Evolutionary conservation across 2,797 vertebrate species (phyloP).

Genomic region (Lepilemur ruficaudatus): DNA sequence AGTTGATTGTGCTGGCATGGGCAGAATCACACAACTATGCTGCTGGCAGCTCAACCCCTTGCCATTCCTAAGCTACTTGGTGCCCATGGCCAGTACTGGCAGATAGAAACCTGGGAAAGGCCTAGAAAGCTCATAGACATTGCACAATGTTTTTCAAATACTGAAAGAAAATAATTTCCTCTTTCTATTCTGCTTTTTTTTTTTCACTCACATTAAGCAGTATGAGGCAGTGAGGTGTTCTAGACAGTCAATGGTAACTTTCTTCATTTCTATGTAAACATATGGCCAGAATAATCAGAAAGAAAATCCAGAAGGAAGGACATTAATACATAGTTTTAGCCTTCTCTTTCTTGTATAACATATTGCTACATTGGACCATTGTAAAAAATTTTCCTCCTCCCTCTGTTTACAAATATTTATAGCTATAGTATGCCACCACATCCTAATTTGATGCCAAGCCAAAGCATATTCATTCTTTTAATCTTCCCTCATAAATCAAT

Average conservation of each 20-base stretch:
- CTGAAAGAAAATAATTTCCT: not conserved
- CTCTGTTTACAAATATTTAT: constrained; percentile 70
- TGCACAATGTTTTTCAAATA: not conserved
- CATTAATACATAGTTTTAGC: not conserved
- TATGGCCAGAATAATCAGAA: not conserved
- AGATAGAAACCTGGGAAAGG: not conserved
- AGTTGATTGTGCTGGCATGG: not conserved
- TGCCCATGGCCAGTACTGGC: no score
- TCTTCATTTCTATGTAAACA: not conserved
- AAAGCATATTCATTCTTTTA: constrained; percentile 55
- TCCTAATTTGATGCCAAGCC: constrained; percentile 29
- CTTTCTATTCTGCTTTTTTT: not conserved
- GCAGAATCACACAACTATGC: not conserved
- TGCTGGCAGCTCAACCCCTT: not conserved
- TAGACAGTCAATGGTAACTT: not conserved
- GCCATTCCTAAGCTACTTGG: not conserved
- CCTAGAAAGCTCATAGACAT: not conserved
- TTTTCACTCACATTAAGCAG: not conserved
- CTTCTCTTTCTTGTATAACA: constrained; percentile 1
- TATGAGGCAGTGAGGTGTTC: not conserved
- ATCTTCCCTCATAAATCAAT: constrained; percentile 70
- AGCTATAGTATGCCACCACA: not conserved
- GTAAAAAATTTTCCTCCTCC: not conserved
- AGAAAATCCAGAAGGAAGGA: not conserved
- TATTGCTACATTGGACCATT: not conserved